These are phyloP conservation scores for Reticulitermes lucifugus DNA, from an alignment of 2,888 invertebrate species.

Conservation along the genomic window DNA sequence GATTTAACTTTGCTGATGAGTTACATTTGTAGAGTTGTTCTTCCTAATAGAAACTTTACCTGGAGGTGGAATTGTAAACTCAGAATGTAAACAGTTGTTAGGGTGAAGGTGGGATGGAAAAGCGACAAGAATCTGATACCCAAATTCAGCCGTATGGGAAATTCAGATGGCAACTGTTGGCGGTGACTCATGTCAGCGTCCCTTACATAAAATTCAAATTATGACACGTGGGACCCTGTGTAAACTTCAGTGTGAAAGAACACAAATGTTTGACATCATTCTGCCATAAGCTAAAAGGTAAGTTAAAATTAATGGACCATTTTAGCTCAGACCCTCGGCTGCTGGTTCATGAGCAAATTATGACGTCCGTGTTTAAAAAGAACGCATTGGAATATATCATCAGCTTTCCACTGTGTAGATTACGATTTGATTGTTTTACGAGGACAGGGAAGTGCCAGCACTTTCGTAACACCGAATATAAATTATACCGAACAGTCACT, in stretches of 20 bases:
- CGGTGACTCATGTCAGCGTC: not conserved
- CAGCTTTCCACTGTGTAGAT: too few species aligned
- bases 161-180: not conserved
- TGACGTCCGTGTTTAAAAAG: too few species aligned
- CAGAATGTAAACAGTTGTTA: not conserved
- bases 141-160: not conserved
- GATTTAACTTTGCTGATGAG: not conserved
- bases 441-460: too few species aligned
- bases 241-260: not conserved
- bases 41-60: not conserved
- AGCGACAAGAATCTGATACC: not conserved
- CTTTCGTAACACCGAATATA: too few species aligned
- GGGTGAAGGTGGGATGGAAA: not conserved
- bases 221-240: not conserved
- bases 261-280: not conserved
- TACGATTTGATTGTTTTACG: too few species aligned
- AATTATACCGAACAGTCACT: too few species aligned
- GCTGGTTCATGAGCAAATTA: too few species aligned
- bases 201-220: not conserved
- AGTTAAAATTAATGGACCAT: not conserved
- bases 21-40: not conserved
- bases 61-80: not conserved
- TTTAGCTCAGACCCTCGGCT: too few species aligned
- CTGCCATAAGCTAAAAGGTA: not conserved
- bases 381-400: too few species aligned